Evolutionary conservation across 2,797 vertebrate species (phyloP).

Genomic region (Neosalanx taihuensis): DNA sequence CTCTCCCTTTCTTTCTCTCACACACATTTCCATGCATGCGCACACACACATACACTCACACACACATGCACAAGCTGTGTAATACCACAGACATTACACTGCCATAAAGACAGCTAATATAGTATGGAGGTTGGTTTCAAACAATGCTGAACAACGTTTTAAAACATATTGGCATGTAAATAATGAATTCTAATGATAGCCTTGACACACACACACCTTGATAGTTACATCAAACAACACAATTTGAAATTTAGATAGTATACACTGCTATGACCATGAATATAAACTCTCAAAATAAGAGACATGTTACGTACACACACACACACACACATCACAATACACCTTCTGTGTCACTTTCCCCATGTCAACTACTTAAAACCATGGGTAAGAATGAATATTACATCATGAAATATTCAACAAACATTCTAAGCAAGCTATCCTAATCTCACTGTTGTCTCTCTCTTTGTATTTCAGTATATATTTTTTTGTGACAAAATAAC

Average conservation of each 20-base stretch:
- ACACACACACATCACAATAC: constrained; percentile 69
- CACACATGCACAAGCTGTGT: constrained; percentile 15
- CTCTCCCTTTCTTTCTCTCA: too few relatives aligned
- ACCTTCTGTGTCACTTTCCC: constrained; percentile 60
- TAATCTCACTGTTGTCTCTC: constrained; percentile 52
- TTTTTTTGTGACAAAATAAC: constrained; percentile 56
- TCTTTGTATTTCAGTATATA: constrained; percentile 20
- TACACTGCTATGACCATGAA: constrained; percentile 69
- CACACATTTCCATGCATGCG: too few relatives aligned
- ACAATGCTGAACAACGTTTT: constrained; percentile 17
- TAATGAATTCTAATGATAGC: constrained; percentile 24
- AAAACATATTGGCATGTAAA: constrained; percentile 35
- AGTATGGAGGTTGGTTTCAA: constrained; percentile 13
- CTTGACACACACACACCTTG: constrained; percentile 51
- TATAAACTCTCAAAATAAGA: constrained; percentile 69
- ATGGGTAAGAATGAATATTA: constrained; percentile 52
- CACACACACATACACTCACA: too few relatives aligned
- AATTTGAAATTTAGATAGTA: constrained; percentile 60
- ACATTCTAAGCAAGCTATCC: constrained; percentile 68
- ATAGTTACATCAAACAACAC: constrained; percentile 64
- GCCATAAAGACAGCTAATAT: constrained; percentile 21
- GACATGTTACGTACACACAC: constrained; percentile 64
- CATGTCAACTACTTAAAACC: constrained; percentile 70
- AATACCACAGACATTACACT: constrained; percentile 21
- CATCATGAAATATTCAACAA: constrained; percentile 58